Conservation (phyloP, 2,888 invertebrate genomes). For the Danaus chrysippus region DNA sequence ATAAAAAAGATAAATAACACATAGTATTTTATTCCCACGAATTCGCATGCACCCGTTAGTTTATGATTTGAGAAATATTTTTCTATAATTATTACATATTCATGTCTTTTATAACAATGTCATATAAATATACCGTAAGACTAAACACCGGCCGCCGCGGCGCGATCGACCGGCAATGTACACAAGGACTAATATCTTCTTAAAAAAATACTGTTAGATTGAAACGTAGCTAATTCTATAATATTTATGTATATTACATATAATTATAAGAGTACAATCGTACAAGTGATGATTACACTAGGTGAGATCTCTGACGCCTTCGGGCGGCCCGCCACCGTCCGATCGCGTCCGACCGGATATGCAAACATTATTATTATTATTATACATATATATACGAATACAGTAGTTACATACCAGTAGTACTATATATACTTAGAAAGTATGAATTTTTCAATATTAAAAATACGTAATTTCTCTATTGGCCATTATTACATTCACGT, state of each 20-base stretch:
- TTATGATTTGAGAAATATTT: conserved; percentile 74
- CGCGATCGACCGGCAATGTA: conserved; percentile 68
- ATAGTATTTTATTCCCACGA: conserved; percentile 71
- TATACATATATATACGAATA: conserved; percentile 46
- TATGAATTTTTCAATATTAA: conserved; percentile 77
- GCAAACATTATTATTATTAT: conserved; percentile 59
- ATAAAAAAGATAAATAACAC: conserved; percentile 79
- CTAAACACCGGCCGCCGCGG: conserved; percentile 67
- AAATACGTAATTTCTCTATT: conserved; percentile 79
- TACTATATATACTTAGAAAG: conserved; percentile 65
- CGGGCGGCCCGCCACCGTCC: conserved; percentile 70
- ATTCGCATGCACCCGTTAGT: conserved; percentile 78
- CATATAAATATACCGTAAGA: conserved; percentile 73
- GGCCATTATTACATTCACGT: conserved; percentile 70
- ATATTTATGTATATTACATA: conserved; percentile 69
- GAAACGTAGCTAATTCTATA: conserved; percentile 77
- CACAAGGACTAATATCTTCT: conserved; percentile 79
- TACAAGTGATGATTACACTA: conserved; percentile 75
- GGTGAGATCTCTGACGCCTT: conserved; percentile 76
- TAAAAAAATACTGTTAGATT: conserved; percentile 80
- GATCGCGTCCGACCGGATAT: conserved; percentile 75
- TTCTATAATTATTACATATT: conserved; percentile 73
- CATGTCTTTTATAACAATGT: conserved; percentile 74
- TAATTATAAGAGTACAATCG: conserved; percentile 72
- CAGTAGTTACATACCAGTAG: conserved; percentile 53